Percentiles rank a stretch among this genome's conserved stretches.
phyloP scores from a whole-genome alignment of 1,140 invertebrate species.

The Tetramorium alpestre region DNA sequence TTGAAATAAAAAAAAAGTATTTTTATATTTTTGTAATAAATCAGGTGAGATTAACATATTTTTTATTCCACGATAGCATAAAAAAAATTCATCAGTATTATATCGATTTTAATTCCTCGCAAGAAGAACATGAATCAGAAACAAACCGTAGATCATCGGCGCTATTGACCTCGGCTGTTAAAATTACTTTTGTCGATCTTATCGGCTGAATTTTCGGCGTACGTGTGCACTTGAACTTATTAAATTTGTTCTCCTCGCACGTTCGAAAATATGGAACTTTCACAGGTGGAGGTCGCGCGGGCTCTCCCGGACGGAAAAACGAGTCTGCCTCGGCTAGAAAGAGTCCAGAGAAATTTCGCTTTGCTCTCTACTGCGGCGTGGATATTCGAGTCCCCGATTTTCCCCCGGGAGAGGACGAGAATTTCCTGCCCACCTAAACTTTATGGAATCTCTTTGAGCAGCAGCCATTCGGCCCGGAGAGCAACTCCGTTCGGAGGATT shows the following conservation, averaged over 20 bases:
- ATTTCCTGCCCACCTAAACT: slow-evolving; percentile 67
- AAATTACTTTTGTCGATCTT: slow-evolving; percentile 35
- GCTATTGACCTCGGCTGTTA: background rate
- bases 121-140: background rate
- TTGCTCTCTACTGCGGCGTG: slow-evolving; percentile 32
- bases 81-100: slow-evolving; percentile 1
- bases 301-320: slow-evolving; percentile 66
- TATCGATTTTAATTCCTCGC: background rate
- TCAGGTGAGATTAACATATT: background rate
- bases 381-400: slow-evolving; percentile 53
- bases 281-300: slow-evolving; percentile 31
- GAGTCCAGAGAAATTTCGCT: slow-evolving; percentile 67
- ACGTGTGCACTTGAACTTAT: slow-evolving; percentile 64
- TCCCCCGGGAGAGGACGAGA: slow-evolving; percentile 33
- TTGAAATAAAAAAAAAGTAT: background rate
- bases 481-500: slow-evolving; percentile 31
- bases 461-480: background rate
- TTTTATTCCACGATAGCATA: background rate
- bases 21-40: background rate
- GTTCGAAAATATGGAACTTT: slow-evolving; percentile 54
- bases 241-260: slow-evolving; percentile 66
- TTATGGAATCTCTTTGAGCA: slow-evolving; percentile 67
- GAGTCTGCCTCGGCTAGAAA: slow-evolving; percentile 60
- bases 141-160: background rate
- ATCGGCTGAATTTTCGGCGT: slow-evolving; percentile 12